Evolutionary conservation across 2,113 vertebrate genomes (phyloP).

Genomic region (Sinocyclocheilus grahami): DNA sequence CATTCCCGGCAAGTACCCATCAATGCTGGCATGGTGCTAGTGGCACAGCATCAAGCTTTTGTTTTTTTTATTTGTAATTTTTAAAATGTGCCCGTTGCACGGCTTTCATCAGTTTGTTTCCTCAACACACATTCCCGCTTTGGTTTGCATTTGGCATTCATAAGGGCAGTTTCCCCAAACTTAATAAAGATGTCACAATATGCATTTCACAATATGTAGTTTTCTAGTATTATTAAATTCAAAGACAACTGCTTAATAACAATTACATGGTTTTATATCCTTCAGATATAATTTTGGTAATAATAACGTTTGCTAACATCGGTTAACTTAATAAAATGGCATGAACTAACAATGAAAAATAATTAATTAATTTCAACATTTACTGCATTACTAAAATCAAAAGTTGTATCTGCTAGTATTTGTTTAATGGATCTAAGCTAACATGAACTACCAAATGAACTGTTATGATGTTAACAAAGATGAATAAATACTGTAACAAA

Average conservation of each 20-base stretch:
- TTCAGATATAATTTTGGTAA: background rate
- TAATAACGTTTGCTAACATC: background rate
- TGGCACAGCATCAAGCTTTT: conserved; percentile 37
- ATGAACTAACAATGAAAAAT: background rate
- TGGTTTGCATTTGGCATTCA: conserved; percentile 69
- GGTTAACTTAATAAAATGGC: too few species aligned
- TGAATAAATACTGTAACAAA: too few species aligned
- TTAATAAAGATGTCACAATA: conserved; percentile 20
- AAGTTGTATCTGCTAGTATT: too few species aligned
- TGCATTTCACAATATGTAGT: conserved; percentile 23
- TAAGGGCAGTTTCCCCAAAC: conserved; percentile 53
- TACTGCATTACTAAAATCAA: too few species aligned
- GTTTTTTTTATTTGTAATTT: conserved; percentile 42
- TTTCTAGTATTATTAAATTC: background rate
- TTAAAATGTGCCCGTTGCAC: conserved; percentile 34
- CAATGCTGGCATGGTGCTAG: conserved; percentile 50
- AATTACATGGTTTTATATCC: background rate
- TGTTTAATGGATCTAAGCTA: too few species aligned
- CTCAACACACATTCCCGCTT: conserved; percentile 47
- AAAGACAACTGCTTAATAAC: background rate
- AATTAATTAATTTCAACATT: too few species aligned
- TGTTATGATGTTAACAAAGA: too few species aligned
- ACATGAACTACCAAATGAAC: too few species aligned
- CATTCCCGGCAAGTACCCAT: conserved; percentile 44
- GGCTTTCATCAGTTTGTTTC: conserved; percentile 26